Evolutionary conservation across 2,888 invertebrate species (phyloP).

Genomic region (Laspeyria flexula): DNA sequence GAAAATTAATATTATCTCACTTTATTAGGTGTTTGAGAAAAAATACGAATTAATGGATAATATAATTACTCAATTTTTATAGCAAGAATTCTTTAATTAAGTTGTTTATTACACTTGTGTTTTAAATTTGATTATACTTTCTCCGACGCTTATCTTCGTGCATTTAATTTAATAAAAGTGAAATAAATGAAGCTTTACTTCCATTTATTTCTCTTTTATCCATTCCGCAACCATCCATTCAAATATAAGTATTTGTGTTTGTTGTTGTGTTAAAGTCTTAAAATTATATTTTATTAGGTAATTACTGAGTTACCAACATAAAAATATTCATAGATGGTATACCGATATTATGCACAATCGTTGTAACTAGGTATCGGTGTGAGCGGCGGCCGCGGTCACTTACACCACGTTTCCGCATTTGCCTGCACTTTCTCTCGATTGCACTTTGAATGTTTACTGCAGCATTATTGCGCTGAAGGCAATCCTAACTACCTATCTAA

Average conservation of each 20-base stretch:
- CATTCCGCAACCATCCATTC: too few relatives aligned
- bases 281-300: too few relatives aligned
- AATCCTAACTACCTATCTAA: conserved; percentile 40
- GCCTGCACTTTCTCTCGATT: conserved; percentile 65
- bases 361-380: conserved; percentile 31
- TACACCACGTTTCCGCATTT: conserved; percentile 56
- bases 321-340: conserved; percentile 38
- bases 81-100: too few relatives aligned
- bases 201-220: too few relatives aligned
- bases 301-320: too few relatives aligned
- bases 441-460: conserved; percentile 55
- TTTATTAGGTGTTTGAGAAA: conserved; percentile 10
- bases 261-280: too few relatives aligned
- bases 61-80: background rate
- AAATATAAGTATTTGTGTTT: too few relatives aligned
- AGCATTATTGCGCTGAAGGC: conserved; percentile 51
- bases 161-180: too few relatives aligned
- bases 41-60: conserved; percentile 2
- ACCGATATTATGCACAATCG: conserved; percentile 33
- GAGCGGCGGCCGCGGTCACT: conserved; percentile 34
- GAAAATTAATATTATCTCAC: conserved; percentile 31
- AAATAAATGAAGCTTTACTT: too few relatives aligned
- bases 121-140: too few relatives aligned
- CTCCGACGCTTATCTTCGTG: too few relatives aligned
- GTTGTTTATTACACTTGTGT: too few relatives aligned